A percentile compares a stretch with the other conserved stretches of the same genome.
These are phyloP conservation scores for Gandaritis pyraliata DNA, from an alignment of 2,888 invertebrate species.

Conservation along the genomic window DNA sequence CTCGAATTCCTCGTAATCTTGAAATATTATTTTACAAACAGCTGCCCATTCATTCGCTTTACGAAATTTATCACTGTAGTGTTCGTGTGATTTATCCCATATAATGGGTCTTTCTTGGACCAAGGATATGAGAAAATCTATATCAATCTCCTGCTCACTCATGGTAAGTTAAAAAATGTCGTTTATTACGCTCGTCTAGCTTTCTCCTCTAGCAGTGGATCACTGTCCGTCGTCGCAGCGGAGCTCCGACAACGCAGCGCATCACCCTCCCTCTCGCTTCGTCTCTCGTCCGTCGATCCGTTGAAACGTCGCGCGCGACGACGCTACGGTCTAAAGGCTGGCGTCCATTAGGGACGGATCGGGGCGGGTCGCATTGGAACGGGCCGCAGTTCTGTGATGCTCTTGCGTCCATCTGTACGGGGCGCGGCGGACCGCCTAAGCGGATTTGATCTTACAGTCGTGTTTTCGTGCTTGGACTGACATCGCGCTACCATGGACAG, in stretches of 20 bases:
- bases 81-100: conserved; percentile 34
- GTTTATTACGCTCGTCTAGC: too few relatives aligned
- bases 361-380: too few relatives aligned
- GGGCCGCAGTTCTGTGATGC: too few relatives aligned
- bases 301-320: neutral
- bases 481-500: too few relatives aligned
- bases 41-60: conserved; percentile 40
- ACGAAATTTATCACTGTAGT: conserved; percentile 37
- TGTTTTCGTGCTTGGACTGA: too few relatives aligned
- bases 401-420: too few relatives aligned
- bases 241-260: conserved; percentile 34
- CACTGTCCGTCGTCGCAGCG: conserved; percentile 37
- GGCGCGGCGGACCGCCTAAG: too few relatives aligned
- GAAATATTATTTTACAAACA: conserved; percentile 38
- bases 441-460: too few relatives aligned
- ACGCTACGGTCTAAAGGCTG: neutral
- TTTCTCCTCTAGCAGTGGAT: too few relatives aligned
- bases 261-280: conserved; percentile 24
- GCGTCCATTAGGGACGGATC: too few relatives aligned
- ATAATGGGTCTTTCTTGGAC: conserved; percentile 38
- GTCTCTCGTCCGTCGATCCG: neutral
- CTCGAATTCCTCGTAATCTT: conserved; percentile 30
- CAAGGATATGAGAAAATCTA: conserved; percentile 44
- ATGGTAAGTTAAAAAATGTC: too few relatives aligned
- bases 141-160: too few relatives aligned